Conservation (phyloP, 2,113 vertebrate species). For the Parotia lawesii region DNA sequence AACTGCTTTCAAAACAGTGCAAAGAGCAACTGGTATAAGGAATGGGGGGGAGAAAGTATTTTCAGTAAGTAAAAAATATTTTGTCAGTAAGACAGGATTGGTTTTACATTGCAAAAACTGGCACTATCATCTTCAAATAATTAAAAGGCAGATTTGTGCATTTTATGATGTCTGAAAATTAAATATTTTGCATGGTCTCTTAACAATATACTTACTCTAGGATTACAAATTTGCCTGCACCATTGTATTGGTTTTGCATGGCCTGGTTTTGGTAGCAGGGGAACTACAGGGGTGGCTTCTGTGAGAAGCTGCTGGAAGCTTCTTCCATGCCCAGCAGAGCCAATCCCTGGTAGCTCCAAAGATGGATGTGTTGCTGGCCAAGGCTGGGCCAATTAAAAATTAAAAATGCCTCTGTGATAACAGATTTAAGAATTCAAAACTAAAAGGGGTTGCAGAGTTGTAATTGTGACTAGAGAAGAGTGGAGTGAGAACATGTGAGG, state of each 20-base stretch:
- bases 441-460: accelerated
- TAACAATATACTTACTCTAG: background rate
- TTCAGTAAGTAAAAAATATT: background rate
- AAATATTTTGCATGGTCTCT: background rate
- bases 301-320: background rate
- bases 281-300: background rate
- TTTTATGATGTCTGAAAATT: background rate
- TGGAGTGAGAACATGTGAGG: background rate
- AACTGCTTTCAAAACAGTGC: background rate
- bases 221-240: background rate
- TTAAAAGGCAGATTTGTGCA: background rate
- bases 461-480: background rate
- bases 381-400: background rate
- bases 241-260: background rate
- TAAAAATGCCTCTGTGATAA: accelerated
- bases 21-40: background rate
- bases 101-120: background rate
- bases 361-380: background rate
- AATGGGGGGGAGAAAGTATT: background rate
- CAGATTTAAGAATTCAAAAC: background rate
- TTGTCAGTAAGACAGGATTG: background rate
- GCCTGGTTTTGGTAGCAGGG: background rate
- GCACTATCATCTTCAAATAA: background rate
- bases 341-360: background rate
- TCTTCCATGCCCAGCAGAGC: background rate